Percentiles rank a stretch among this genome's conserved stretches.
phyloP scores from a whole-genome alignment of 2,797 vertebrate genomes.

The Poliocrania exsul region DNA sequence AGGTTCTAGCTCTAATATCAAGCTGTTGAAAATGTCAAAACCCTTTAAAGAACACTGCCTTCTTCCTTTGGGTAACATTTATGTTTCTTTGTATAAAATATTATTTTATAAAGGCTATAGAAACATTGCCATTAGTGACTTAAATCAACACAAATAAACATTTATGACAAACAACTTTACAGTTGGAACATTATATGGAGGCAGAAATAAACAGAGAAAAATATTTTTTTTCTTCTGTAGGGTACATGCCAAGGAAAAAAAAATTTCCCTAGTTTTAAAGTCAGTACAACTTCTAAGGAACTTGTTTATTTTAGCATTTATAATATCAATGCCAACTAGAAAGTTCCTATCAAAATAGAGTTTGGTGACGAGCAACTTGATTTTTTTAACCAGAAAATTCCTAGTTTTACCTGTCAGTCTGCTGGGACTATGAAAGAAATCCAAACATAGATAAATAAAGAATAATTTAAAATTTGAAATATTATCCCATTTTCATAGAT shows the following conservation, averaged over 20 bases:
- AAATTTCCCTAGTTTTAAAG: background rate
- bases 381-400: background rate
- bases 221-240: background rate
- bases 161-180: background rate
- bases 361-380: background rate
- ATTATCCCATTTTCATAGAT: background rate
- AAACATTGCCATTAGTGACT: background rate
- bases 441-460: background rate
- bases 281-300: background rate
- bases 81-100: background rate
- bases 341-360: background rate
- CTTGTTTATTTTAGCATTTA: background rate
- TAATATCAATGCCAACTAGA: background rate
- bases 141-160: background rate
- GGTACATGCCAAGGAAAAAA: background rate
- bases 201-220: background rate
- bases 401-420: background rate
- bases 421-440: background rate
- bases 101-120: background rate
- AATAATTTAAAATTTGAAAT: background rate
- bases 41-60: background rate
- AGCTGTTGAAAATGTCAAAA: background rate
- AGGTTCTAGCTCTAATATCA: background rate
- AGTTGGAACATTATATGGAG: background rate
- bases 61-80: background rate